phyloP scores from a whole-genome alignment of 2,113 vertebrate genomes.

The Oreochromis tanganicae region DNA sequence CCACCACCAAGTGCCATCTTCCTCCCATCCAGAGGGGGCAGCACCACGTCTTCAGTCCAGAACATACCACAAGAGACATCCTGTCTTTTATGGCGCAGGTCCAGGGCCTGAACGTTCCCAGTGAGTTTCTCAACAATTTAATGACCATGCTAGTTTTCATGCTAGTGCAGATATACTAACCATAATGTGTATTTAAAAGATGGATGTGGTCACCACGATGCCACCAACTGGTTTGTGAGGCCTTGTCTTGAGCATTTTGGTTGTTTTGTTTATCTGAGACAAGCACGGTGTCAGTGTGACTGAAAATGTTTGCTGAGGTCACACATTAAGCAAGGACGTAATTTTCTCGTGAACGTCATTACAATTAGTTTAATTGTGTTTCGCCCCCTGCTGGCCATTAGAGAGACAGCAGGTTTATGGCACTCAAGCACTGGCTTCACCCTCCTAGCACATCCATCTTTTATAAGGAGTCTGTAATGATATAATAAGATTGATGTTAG shows the following conservation, averaged over 20 bases:
- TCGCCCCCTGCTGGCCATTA: background rate
- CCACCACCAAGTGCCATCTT: slow-evolving; percentile 78
- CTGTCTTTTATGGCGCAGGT: slow-evolving; percentile 91
- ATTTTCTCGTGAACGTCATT: background rate
- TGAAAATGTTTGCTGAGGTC: background rate
- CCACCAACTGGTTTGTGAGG: background rate
- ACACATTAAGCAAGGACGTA: background rate
- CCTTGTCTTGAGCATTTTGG: background rate
- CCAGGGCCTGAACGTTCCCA: slow-evolving; percentile 85
- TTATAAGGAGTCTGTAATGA: background rate
- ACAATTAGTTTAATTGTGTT: background rate
- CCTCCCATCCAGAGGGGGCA: slow-evolving; percentile 82
- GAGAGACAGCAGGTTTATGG: background rate
- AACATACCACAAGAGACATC: slow-evolving; percentile 91
- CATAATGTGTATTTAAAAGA: background rate
- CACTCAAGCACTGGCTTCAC: background rate
- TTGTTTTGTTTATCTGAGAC: background rate
- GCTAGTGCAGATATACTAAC: background rate
- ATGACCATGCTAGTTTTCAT: background rate
- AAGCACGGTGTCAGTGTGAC: accelerated
- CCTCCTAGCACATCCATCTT: background rate
- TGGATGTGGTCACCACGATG: background rate
- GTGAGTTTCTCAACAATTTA: slow-evolving; percentile 66
- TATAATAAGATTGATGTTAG: background rate
- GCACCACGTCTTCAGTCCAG: slow-evolving; percentile 83